Conservation (phyloP, 2,113 vertebrate genomes). For the Ariopsis seemanni region DNA sequence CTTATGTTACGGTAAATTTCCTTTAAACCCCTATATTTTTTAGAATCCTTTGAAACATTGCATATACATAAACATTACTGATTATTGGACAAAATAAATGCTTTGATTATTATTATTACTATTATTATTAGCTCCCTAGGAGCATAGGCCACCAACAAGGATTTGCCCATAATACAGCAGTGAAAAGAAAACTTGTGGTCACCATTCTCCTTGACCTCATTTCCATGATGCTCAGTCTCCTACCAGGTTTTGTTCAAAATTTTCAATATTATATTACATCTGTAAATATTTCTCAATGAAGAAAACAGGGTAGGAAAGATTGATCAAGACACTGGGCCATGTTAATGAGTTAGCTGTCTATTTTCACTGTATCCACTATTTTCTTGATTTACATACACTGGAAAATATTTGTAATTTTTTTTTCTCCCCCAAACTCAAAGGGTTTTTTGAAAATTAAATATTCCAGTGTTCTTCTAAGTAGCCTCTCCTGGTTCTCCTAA, state of each 20-base stretch:
- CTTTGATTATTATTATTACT: too few species aligned
- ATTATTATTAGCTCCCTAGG: too few species aligned
- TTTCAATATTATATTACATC: background rate
- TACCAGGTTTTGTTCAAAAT: conserved; percentile 1
- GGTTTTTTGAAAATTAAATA: too few species aligned
- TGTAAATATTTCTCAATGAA: conserved; percentile 28
- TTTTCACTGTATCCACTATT: conserved; percentile 54
- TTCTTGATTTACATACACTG: conserved; percentile 78
- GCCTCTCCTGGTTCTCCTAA: conserved; percentile 51
- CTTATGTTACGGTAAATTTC: background rate
- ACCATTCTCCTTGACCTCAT: conserved; percentile 5
- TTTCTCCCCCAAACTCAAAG: background rate
- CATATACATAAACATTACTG: background rate
- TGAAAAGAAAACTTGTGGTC: background rate
- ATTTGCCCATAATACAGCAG: background rate
- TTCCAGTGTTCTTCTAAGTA: conserved; percentile 60
- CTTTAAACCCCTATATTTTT: background rate
- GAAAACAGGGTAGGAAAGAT: conserved; percentile 15
- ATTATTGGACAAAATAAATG: background rate
- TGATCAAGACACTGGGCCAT: conserved; percentile 45
- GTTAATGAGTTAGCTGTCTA: conserved; percentile 53
- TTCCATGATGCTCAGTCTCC: conserved; percentile 18
- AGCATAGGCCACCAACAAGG: too few species aligned
- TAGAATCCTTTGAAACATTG: background rate
- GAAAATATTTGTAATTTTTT: conserved; percentile 69